Evolutionary conservation across 2,113 vertebrate genomes (phyloP), one percentile per base, ranked within the genome.

Genomic region (Macaca mulatta): DNA sequence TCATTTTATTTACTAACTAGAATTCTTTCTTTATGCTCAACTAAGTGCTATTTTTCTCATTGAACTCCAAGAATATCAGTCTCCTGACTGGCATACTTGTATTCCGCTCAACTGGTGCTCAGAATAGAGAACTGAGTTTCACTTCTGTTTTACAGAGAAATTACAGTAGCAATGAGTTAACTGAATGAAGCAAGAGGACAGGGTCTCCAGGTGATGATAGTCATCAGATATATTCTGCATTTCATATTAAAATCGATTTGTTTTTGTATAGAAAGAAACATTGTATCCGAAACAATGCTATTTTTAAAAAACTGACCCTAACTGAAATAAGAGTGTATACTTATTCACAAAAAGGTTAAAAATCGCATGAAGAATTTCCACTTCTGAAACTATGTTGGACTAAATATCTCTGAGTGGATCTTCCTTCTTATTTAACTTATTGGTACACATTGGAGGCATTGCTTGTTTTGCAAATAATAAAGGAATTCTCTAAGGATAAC

Each of bases 101-200:
- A 80, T 87, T 94, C 18, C 0, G 14, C 72, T 77, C 7, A 83
- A 22, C 22, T 85, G 18, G 22, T 84, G 57, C 48, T 93, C 48
- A 50, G 48, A 12, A 61, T 38, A 77, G 55, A 80, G n/a, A 91
- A 64, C 43, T 50, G 52, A 88, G 72, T 81, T 97, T 92, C 64
- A 35, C 35, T 95, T 97, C 70, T 94, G 64, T 94, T 94, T 92
- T 88, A 43, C 14, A 89, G 79, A 64, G 20, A 61, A 20, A 72
- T 81, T 45, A 94, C 6, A 84, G 74, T 85, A 91, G 22, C 27
- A 94, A 45, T 74, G 40, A 79, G 32, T 91, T 94, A 77, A 70
- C 14, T 50, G 30, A 94, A 38, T 89, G 45, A 72, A 83, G 9
- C 50, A 59, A 6, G 43, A 84, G 22, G 70, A 80, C 25, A 61